phyloP scores from a whole-genome alignment of 1,140 invertebrate genomes.

The Drosophila takahashii region DNA sequence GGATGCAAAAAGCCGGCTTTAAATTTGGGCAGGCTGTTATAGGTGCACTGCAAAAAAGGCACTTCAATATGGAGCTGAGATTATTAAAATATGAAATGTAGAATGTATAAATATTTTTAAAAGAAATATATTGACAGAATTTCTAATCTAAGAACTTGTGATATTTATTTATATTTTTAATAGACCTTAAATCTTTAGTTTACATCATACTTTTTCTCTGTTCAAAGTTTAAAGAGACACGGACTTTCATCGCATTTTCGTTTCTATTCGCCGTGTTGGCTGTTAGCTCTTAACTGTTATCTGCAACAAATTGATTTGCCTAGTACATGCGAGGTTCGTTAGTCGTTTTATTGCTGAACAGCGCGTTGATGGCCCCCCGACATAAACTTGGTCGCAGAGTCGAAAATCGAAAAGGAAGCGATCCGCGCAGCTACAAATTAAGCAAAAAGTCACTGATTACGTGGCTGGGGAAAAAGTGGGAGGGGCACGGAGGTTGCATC shows the following conservation, averaged over 20 bases:
- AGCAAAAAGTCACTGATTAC: constrained; percentile 56
- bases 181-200: background rate
- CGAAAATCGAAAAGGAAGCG: constrained; percentile 41
- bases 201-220: background rate
- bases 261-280: constrained; percentile 1
- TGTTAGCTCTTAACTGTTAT: background rate
- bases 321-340: constrained; percentile 41
- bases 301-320: constrained; percentile 39
- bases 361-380: constrained; percentile 16
- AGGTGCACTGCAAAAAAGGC: background rate
- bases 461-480: constrained; percentile 38
- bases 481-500: constrained; percentile 51
- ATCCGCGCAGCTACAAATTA: constrained; percentile 42
- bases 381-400: constrained; percentile 18
- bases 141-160: too few species aligned
- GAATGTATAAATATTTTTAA: background rate
- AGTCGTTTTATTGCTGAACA: constrained; percentile 18
- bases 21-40: background rate
- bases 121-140: background rate
- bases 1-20: constrained; percentile 19
- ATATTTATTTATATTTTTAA: too few species aligned
- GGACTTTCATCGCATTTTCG: constrained; percentile 4
- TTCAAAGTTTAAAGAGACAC: background rate
- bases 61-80: background rate
- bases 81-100: background rate